Evolutionary conservation across 1,140 invertebrate species (phyloP).

Genomic region (Hesperophylax magnus): DNA sequence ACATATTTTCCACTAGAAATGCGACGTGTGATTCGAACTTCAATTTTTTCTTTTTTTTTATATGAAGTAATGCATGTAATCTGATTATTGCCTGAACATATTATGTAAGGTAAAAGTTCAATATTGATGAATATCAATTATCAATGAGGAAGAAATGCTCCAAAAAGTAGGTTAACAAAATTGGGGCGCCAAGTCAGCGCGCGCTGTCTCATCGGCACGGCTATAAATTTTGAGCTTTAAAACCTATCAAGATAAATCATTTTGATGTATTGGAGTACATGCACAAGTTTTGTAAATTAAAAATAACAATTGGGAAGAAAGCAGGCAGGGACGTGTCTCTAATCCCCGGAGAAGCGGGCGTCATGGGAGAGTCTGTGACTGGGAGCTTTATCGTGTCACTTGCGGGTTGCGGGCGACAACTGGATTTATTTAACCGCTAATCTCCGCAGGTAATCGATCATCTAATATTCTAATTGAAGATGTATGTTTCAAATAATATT

Average conservation of each 20-base stretch:
- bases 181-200: conserved; percentile 31
- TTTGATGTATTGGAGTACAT: conserved; percentile 56
- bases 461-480: no score
- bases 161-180: no score
- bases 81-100: no score
- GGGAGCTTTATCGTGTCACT: conserved; percentile 2
- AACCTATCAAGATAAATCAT: conserved; percentile 58
- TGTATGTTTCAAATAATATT: no score
- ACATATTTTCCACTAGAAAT: no score
- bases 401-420: background rate
- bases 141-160: no score
- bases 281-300: conserved; percentile 55
- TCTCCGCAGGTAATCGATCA: no score
- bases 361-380: background rate
- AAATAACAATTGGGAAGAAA: conserved; percentile 53
- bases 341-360: background rate
- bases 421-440: background rate
- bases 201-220: conserved; percentile 49
- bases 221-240: conserved; percentile 55
- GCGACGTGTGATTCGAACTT: no score
- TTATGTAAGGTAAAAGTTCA: no score
- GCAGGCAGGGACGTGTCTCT: background rate
- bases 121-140: no score
- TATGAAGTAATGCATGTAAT: no score
- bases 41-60: no score